Evolutionary conservation across 2,113 vertebrate genomes (phyloP).

Genomic region (Raja brachyura): DNA sequence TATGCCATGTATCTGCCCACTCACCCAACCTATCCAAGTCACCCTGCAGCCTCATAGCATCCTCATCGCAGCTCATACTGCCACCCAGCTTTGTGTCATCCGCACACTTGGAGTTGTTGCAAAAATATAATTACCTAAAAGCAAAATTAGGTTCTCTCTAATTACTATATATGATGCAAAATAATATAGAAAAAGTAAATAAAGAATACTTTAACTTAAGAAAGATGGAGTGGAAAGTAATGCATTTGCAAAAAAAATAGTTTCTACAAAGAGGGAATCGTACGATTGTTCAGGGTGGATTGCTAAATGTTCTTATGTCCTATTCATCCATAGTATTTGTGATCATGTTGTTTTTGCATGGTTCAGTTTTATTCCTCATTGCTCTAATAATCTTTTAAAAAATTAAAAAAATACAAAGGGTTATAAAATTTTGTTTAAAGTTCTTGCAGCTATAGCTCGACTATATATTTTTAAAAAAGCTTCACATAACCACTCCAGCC

Average conservation of each 20-base stretch:
- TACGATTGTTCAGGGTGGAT: background rate
- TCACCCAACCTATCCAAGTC: too few species aligned
- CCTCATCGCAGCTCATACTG: too few species aligned
- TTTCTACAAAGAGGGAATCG: background rate
- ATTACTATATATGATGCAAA: background rate
- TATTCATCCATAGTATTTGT: background rate
- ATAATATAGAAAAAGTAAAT: background rate
- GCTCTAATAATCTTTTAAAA: background rate
- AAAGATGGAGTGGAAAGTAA: background rate
- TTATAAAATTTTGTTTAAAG: background rate
- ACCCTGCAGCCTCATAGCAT: too few species aligned
- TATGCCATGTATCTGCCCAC: too few species aligned
- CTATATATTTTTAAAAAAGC: background rate
- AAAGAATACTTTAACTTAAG: background rate
- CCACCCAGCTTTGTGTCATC: too few species aligned
- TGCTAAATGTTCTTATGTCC: background rate
- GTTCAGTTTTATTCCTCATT: background rate
- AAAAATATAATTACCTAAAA: too few species aligned
- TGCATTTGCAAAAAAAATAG: background rate
- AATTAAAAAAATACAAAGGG: background rate
- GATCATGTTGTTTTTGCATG: background rate
- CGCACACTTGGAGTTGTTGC: too few species aligned
- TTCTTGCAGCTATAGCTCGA: background rate
- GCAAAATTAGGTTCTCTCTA: too few species aligned
- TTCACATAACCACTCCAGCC: background rate